A percentile compares a stretch with the other conserved stretches of the same genome.
phyloP scores from a whole-genome alignment of 2,113 vertebrate genomes.

The Phalacrocorax carbo region DNA sequence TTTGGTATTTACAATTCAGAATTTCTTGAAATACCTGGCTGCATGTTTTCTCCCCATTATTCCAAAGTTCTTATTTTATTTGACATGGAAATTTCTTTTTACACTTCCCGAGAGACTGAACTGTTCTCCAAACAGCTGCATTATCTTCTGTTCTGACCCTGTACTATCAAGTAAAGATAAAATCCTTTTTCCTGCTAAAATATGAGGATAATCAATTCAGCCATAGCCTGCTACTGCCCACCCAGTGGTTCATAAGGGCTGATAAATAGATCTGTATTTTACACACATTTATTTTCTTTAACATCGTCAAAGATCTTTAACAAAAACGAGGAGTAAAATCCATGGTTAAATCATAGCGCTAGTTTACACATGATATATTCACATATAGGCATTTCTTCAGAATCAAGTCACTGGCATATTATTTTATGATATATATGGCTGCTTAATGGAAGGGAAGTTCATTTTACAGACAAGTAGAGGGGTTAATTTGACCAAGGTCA shows the following conservation, averaged over 20 bases:
- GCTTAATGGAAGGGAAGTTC: background rate
- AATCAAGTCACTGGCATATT: background rate
- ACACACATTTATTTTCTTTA: background rate
- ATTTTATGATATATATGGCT: background rate
- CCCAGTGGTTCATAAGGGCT: background rate
- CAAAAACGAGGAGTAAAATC: background rate
- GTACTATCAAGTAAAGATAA: background rate
- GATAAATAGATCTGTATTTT: background rate
- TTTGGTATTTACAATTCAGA: background rate
- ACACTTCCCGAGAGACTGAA: background rate
- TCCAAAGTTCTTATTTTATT: background rate
- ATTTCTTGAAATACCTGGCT: background rate
- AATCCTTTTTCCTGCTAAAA: background rate
- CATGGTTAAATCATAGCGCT: background rate
- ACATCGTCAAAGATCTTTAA: background rate
- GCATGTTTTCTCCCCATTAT: background rate
- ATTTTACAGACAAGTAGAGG: background rate
- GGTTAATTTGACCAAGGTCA: constrained; percentile 49
- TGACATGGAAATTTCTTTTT: background rate
- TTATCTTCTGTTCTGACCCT: background rate
- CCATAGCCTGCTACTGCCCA: background rate
- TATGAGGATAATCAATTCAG: background rate
- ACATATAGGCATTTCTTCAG: background rate
- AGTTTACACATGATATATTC: background rate
- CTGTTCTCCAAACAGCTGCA: background rate